Percentiles rank a stretch among this genome's conserved stretches.
phyloP scores from a whole-genome alignment of 1,140 invertebrate genomes.

The Cotesia chilonis region DNA sequence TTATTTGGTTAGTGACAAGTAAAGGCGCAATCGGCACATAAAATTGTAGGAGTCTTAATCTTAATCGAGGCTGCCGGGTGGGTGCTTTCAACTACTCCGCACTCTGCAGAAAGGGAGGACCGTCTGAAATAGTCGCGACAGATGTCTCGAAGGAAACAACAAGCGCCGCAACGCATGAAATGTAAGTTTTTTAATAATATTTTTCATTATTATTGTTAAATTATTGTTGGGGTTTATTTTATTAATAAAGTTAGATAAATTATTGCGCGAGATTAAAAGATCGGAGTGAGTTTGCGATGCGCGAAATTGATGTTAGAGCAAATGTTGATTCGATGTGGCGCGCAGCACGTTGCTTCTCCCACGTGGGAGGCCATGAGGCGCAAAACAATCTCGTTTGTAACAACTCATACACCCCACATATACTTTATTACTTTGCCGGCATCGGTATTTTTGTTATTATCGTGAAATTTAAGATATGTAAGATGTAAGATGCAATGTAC shows the following conservation, averaged over 20 bases:
- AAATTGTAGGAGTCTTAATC: too few relatives aligned
- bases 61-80: too few relatives aligned
- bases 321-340: slow-evolving; percentile 43
- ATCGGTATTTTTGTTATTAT: background rate
- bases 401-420: background rate
- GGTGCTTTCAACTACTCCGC: too few relatives aligned
- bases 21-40: too few relatives aligned
- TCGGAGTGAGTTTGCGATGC: background rate
- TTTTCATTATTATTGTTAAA: slow-evolving; percentile 10
- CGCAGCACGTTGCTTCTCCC: slow-evolving; percentile 55
- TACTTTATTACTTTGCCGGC: background rate
- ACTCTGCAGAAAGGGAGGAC: background rate
- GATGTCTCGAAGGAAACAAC: slow-evolving; percentile 66
- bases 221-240: slow-evolving; percentile 19
- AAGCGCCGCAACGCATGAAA: slow-evolving; percentile 66
- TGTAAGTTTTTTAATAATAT: slow-evolving; percentile 51
- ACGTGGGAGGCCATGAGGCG: slow-evolving; percentile 59
- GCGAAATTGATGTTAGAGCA: slow-evolving; percentile 12
- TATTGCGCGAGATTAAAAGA: background rate
- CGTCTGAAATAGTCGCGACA: slow-evolving; percentile 48
- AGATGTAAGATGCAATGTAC: background rate
- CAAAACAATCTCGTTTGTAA: slow-evolving; percentile 53
- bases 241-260: background rate
- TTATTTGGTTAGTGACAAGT: too few relatives aligned
- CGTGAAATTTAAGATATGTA: background rate